Percentiles rank a stretch among this genome's conserved stretches.
These are phyloP conservation scores for Aplysina aerophoba DNA, from an alignment of 37 sponge, comb jelly and placozoan species.

Conservation along the genomic window DNA sequence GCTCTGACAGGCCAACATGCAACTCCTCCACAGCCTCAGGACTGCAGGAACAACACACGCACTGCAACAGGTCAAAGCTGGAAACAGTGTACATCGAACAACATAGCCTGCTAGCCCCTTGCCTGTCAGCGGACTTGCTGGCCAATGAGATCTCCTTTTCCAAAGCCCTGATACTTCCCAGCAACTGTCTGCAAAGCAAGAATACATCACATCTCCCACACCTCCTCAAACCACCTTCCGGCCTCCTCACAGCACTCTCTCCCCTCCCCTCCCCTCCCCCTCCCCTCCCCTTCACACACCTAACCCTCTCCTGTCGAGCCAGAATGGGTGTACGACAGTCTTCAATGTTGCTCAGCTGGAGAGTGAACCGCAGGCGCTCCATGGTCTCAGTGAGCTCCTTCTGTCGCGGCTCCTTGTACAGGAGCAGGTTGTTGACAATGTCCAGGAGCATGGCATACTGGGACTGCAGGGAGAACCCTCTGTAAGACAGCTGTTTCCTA, in stretches of 20 bases:
- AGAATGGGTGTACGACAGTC: constrained; percentile 66
- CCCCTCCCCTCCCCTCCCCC: no score
- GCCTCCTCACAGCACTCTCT: no score
- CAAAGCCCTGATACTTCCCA: constrained; percentile 42
- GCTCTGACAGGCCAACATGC: neutral
- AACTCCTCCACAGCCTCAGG: neutral
- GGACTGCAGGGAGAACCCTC: constrained; percentile 35
- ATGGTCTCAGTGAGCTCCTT: constrained; percentile 72
- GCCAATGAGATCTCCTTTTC: constrained; percentile 60
- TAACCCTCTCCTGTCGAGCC: constrained; percentile 67
- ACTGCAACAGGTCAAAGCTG: neutral
- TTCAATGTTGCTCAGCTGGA: constrained; percentile 74
- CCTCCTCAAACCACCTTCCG: no score
- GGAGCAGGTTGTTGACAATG: constrained; percentile 87
- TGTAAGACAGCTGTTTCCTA: neutral
- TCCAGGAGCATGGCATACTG: constrained; percentile 87
- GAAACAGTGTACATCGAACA: neutral
- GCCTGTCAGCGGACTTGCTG: constrained; percentile 39
- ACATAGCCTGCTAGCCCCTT: constrained; percentile 6
- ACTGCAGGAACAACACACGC: neutral
- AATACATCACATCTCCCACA: neutral
- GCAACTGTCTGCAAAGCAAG: constrained; percentile 36
- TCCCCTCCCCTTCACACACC: constrained; percentile 27
- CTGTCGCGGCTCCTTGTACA: constrained; percentile 83
- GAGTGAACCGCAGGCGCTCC: constrained; percentile 70